Evolutionary conservation across 1,140 invertebrate genomes (phyloP), one percentile per base, ranked within the genome.

Genomic region (Ladona fulva): DNA sequence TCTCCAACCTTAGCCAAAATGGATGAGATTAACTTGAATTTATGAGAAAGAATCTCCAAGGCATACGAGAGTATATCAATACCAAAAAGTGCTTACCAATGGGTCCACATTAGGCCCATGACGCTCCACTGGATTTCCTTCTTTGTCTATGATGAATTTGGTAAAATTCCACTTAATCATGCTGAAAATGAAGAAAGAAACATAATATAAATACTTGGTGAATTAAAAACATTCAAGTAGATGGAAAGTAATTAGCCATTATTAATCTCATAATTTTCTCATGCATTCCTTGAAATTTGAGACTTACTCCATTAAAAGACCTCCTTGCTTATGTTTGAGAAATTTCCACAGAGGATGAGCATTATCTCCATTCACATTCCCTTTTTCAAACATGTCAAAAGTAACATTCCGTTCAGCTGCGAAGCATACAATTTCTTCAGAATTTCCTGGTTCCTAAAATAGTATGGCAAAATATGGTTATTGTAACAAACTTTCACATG

Each of bases 131-230:
- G 94, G 93, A 74, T 93, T 85, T 5, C 97, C 97, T 76, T 97
- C 86, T 83, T 92, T 94, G 84, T 97, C 90, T 42, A 98, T 86
- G 66, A 99, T 88, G 84, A 99, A 99, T 84, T 99, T 99, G 6
- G 95, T 94, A 81, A 98, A 99, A 85, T 99, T 99, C 97, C 97
- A 99, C 83, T 98, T 98, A 80, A 98, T 96, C 73, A 89, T 90
- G 83, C 88, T 89, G 81, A 77, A 85, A 83, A 75, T 78, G 79
- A 52, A 37, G 29, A 37, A 8, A 37, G 8, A 37, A 37, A 37
- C 29, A 37, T 5, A 37, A 24, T 74, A n/a, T n/a, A n/a, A n/a
- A n/a, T n/a, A n/a, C n/a, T 22, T 74, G 11, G 1, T 22, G 24
- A 74, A 11, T 74, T 5, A 1, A 37, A 37, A 37, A 37, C 29